These are phyloP conservation scores for Luscinia luscinia DNA, from an alignment of 2,797 vertebrate genomes.

Conservation along the genomic window DNA sequence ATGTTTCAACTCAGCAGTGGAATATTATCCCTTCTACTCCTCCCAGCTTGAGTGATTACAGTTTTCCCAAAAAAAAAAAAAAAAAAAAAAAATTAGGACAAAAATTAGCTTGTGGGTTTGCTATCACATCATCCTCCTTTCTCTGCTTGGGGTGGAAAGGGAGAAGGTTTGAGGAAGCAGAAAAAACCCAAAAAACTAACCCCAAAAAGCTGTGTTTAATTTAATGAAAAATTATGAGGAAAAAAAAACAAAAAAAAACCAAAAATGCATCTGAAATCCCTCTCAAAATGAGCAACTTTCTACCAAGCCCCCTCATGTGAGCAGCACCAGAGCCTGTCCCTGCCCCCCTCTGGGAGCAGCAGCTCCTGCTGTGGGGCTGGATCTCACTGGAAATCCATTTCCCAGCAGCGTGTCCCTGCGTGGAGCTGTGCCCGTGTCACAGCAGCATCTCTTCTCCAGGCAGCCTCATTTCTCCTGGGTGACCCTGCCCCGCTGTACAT, in stretches of 20 bases:
- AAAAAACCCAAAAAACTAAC: neutral
- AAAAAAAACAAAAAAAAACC: neutral
- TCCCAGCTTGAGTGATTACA: neutral
- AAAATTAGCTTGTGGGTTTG: neutral
- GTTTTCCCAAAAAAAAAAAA: neutral
- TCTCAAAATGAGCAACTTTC: neutral
- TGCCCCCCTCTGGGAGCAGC: neutral
- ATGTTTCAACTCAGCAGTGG: conserved; percentile 1
- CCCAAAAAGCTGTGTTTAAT: neutral
- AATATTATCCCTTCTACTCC: conserved; percentile 1
- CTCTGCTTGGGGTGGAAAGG: neutral
- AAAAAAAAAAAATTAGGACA: neutral
- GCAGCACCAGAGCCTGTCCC: neutral
- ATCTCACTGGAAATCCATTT: neutral
- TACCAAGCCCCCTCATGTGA: neutral
- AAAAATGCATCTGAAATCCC: neutral
- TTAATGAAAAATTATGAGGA: neutral
- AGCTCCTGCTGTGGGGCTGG: neutral
- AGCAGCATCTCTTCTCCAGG: neutral
- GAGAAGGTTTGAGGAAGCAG: neutral
- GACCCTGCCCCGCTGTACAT: neutral
- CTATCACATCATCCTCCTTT: neutral
- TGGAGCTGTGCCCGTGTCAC: neutral
- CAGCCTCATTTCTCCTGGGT: neutral
- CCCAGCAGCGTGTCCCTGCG: neutral